Evolutionary conservation across 2,113 vertebrate species (phyloP).

Genomic region (Rafetus swinhoei): DNA sequence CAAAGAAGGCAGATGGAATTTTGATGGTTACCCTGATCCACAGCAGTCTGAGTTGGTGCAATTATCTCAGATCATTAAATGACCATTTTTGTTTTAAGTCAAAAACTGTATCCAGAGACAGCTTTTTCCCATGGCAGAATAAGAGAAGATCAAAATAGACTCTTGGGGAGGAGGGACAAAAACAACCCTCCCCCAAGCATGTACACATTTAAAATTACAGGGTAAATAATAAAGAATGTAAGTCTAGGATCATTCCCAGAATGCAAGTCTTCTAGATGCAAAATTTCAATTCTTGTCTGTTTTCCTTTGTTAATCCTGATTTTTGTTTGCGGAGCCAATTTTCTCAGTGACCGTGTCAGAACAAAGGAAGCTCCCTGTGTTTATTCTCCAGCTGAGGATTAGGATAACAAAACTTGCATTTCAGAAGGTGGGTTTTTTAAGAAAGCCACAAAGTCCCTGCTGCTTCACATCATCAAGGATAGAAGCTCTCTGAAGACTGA

Average conservation of each 20-base stretch:
- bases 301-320: conserved; percentile 3
- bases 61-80: not conserved
- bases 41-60: not conserved
- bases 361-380: conserved; percentile 38
- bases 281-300: conserved; percentile 15
- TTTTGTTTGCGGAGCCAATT: conserved; percentile 50
- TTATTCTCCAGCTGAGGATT: conserved; percentile 51
- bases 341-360: conserved; percentile 25
- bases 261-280: not conserved
- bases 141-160: not conserved
- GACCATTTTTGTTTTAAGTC: not conserved
- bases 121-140: not conserved
- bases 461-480: conserved; percentile 12
- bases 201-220: not conserved
- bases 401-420: conserved; percentile 55
- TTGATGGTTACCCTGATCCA: not conserved
- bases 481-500: conserved; percentile 28
- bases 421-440: not conserved
- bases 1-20: not conserved
- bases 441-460: conserved; percentile 25
- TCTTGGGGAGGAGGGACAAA: accelerated
- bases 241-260: not conserved
- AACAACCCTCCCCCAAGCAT: not conserved
- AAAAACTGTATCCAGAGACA: not conserved
- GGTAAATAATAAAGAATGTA: not conserved